phyloP scores from a whole-genome alignment of 2,888 invertebrate genomes.

The Dascillus cervinus region DNA sequence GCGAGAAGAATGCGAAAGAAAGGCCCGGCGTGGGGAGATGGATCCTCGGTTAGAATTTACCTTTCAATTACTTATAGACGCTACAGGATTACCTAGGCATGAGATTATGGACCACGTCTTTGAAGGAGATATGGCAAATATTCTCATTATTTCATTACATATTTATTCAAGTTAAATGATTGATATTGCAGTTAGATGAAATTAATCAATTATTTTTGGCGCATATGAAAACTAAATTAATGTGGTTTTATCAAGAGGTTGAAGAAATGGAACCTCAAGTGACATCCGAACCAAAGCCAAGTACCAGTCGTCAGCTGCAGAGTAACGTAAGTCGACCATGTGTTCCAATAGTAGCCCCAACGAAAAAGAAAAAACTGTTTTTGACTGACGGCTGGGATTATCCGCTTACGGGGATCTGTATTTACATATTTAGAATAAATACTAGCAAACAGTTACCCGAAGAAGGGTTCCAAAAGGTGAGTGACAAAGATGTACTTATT shows the following conservation, averaged over 20 bases:
- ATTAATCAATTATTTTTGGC: constrained; percentile 81
- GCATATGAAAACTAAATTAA: constrained; percentile 74
- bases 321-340: constrained; percentile 33
- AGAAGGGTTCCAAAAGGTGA: constrained; percentile 84
- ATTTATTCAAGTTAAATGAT: no score
- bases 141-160: no score
- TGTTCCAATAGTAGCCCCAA: constrained; percentile 35
- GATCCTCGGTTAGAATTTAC: constrained; percentile 86
- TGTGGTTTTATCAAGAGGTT: constrained; percentile 86
- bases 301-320: constrained; percentile 32
- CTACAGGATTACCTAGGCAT: constrained; percentile 70
- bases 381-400: constrained; percentile 79
- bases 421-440: constrained; percentile 79
- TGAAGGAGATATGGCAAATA: constrained; percentile 84
- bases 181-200: constrained; percentile 67
- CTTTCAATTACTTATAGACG: constrained; percentile 80
- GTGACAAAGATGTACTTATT: background rate
- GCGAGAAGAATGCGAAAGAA: constrained; percentile 87
- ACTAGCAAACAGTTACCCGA: constrained; percentile 80
- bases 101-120: constrained; percentile 88
- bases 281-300: constrained; percentile 30
- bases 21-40: constrained; percentile 85
- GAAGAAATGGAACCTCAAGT: constrained; percentile 53
- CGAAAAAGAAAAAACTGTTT: constrained; percentile 68
- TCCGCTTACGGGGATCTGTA: constrained; percentile 72